Base-by-base conservation (phyloP, 2,113 vertebrate species). In the Corynorhinus townsendii region DNA sequence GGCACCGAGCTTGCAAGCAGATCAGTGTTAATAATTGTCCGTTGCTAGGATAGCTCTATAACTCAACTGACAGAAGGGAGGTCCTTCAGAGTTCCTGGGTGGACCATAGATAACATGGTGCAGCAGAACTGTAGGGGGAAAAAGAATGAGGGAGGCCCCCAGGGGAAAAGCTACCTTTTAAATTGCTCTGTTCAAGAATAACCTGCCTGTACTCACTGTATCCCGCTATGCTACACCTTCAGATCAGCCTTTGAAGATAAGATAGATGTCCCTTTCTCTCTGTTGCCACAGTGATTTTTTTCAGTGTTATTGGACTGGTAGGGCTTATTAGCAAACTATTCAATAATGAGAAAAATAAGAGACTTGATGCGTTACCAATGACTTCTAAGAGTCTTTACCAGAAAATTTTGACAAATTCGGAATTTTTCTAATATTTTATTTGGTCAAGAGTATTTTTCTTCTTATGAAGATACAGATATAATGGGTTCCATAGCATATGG, bases 31-130 rank as follows among this genome's bases (percentile, higher is more conserved):
- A 92, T 97, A 88, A 86, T 19, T 64, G 94, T 95, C 71, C 38
- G 83, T 97, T 97, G 96, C 96, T 97, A 95, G 95, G 94, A 40
- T 64, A 96, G 89, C 59, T 88, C 49, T 94, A 11, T 49, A 79
- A 93, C 95, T 97, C 96, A 92, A 77, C 91, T 49, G 59, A 0
- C 20, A 79, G 86, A 97, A 89, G 82, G 86, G 93, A 96, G 90
- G 73, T 40, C 93, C 95, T 94, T 89, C 24, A 40, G 86, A 94
- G 83, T 95, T 96, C 92, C 93, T 15, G 11, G 86, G 84, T 45
- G 80, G 93, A 38, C 96, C 38, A 30, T 96, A 97, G 97, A 97
- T 96, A 96, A 93, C 59, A 68, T 52, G 59, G 52, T 86, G 38
- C 69, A 92, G 81, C 75, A 77, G 86, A 97, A 82, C 54, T 85